Percentiles rank a stretch among this genome's conserved stretches.
phyloP scores from a whole-genome alignment of 2,797 vertebrate genomes.

The Pseudochirops cupreus region DNA sequence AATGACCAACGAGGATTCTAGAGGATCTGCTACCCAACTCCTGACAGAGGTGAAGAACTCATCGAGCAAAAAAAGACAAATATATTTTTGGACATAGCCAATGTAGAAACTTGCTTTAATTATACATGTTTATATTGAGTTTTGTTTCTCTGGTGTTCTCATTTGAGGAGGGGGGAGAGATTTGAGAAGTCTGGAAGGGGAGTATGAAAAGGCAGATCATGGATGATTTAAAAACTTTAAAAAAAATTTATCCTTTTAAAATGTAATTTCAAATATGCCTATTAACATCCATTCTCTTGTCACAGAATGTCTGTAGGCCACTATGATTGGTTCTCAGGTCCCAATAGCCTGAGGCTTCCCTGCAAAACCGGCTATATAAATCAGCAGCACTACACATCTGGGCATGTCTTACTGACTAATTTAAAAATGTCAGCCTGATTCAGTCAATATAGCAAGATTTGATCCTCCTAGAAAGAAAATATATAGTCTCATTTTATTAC shows the following conservation, averaged over 20 bases:
- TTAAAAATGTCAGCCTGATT: constrained; percentile 52
- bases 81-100: not conserved
- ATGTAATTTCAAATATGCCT: not conserved
- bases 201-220: not conserved
- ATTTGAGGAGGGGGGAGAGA: not conserved
- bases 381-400: constrained; percentile 25
- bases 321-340: not conserved
- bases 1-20: not conserved
- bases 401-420: constrained; percentile 46
- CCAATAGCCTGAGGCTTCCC: constrained; percentile 24
- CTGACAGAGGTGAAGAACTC: not conserved
- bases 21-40: not conserved
- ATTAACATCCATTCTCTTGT: not conserved
- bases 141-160: not conserved
- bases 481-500: constrained; percentile 55
- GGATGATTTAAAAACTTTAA: not conserved
- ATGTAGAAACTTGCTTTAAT: not conserved
- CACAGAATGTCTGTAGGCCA: not conserved
- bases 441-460: constrained; percentile 27
- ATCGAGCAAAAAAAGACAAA: not conserved
- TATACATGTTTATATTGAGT: not conserved
- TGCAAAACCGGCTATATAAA: constrained; percentile 30
- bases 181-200: not conserved
- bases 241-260: not conserved
- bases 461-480: constrained; percentile 44